Conservation (phyloP, 2,888 invertebrate genomes). For the Allygus modestus region DNA sequence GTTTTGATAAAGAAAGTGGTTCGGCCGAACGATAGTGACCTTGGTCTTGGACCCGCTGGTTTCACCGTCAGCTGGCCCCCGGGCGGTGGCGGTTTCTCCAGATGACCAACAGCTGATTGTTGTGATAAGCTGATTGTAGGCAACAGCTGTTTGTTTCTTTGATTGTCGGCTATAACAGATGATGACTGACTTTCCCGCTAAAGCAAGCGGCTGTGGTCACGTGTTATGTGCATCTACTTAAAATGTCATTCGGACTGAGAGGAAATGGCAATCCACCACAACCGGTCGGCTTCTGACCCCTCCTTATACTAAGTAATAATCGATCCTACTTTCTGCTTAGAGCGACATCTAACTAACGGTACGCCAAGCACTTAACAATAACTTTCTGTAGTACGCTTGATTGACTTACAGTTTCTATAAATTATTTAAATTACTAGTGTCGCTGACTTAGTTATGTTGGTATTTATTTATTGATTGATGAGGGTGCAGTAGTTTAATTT, state of each 20-base stretch:
- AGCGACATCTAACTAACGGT: no score
- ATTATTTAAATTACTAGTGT: no score
- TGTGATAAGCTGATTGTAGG: neutral
- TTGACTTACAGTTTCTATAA: no score
- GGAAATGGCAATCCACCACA: no score
- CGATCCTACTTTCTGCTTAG: no score
- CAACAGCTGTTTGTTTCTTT: slow-evolving; percentile 28
- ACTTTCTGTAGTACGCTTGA: no score
- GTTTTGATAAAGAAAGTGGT: slow-evolving; percentile 35
- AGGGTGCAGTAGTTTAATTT: no score
- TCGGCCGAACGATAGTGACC: neutral
- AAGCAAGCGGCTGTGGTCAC: neutral
- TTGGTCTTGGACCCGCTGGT: slow-evolving; percentile 16
- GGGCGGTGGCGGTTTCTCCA: neutral
- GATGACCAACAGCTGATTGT: slow-evolving; percentile 34
- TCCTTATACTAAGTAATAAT: no score
- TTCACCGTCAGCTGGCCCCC: slow-evolving; percentile 30
- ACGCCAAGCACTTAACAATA: no score
- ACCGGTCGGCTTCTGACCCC: no score
- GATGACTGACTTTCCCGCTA: neutral
- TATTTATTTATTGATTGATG: no score
- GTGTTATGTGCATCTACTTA: neutral
- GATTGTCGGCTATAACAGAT: slow-evolving; percentile 11
- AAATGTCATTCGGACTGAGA: neutral
- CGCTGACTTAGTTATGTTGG: no score